Percentiles rank a stretch among this genome's conserved stretches.
Conservation (phyloP, 2,797 vertebrate species). For the Microctenopoma steveboyesi region DNA sequence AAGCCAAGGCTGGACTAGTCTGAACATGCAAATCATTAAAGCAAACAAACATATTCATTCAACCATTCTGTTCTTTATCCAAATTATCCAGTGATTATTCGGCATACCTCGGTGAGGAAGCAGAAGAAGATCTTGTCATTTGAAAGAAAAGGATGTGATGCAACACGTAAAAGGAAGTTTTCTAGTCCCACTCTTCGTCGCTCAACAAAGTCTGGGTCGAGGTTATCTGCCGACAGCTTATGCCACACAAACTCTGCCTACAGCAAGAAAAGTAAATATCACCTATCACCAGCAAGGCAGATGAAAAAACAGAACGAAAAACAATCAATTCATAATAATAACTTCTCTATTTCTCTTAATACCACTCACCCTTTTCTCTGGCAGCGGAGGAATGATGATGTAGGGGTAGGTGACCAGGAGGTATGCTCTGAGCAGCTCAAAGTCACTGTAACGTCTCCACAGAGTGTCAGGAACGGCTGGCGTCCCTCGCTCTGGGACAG, state of each 20-base stretch:
- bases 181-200: slow-evolving; percentile 94
- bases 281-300: not conserved
- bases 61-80: no score
- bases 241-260: slow-evolving; percentile 99
- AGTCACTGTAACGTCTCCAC: slow-evolving; percentile 98
- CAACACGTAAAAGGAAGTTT: slow-evolving; percentile 95
- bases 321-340: not conserved
- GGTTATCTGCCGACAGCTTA: slow-evolving; percentile 97
- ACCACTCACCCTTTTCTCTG: slow-evolving; percentile 95
- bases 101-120: slow-evolving; percentile 87
- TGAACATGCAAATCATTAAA: not conserved
- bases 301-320: not conserved
- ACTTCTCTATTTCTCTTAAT: accelerated
- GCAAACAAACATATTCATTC: no score
- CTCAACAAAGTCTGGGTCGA: slow-evolving; percentile 99
- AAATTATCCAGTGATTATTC: no score
- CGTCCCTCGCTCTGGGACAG: slow-evolving; percentile 82
- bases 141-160: slow-evolving; percentile 92
- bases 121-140: slow-evolving; percentile 92
- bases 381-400: slow-evolving; percentile 93
- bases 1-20: not conserved
- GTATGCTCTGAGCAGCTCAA: slow-evolving; percentile 94
- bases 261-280: slow-evolving; percentile 6
- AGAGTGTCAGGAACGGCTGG: slow-evolving; percentile 88
- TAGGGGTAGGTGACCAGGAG: slow-evolving; percentile 91